These are phyloP conservation scores for Ceyx margarethae DNA, from an alignment of 2,113 vertebrate species.

Conservation along the genomic window DNA sequence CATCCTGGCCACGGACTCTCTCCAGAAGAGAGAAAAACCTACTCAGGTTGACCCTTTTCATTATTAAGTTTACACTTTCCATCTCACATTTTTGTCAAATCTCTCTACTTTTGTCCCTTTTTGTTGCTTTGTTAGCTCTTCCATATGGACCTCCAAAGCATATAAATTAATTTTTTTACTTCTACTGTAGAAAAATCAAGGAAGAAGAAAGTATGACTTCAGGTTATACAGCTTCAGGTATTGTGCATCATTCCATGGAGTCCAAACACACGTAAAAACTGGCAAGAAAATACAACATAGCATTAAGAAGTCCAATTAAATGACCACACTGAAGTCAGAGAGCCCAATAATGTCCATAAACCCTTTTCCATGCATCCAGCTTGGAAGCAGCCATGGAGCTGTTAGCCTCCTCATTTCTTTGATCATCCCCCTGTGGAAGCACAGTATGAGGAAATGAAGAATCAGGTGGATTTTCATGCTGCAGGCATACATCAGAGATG, in stretches of 20 bases:
- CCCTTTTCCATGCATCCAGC: background rate
- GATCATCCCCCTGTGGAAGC: background rate
- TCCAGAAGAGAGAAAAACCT: background rate
- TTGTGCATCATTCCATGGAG: background rate
- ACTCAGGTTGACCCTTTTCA: background rate
- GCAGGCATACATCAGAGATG: background rate
- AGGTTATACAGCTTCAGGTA: background rate
- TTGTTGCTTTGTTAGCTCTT: background rate
- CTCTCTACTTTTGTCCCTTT: background rate
- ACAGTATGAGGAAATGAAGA: background rate
- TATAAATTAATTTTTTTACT: background rate
- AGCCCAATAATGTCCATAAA: background rate
- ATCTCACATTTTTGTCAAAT: background rate
- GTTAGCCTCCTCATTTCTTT: background rate
- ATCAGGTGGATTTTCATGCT: background rate
- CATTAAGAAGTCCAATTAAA: background rate
- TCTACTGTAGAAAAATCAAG: background rate
- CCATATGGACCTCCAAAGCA: background rate
- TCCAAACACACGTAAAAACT: background rate
- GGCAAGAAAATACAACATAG: background rate
- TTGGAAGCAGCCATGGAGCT: background rate
- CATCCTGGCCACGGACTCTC: background rate
- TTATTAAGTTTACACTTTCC: background rate
- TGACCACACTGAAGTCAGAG: background rate
- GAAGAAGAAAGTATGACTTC: background rate